phyloP scores from a whole-genome alignment of 1,140 invertebrate genomes.

The Euura saliciscinereae region DNA sequence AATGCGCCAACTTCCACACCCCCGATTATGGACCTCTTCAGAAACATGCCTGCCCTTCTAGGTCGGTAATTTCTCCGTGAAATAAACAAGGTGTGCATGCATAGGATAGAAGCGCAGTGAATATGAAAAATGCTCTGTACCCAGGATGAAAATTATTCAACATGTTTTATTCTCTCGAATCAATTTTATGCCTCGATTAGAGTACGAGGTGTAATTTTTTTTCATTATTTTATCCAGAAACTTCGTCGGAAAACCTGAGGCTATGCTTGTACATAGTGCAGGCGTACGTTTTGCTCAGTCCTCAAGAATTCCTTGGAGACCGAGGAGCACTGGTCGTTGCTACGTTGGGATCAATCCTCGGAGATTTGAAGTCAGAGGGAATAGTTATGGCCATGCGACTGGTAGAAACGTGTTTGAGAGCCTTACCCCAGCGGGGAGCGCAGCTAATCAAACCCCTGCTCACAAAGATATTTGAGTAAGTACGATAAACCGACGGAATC shows the following conservation, averaged over 20 bases:
- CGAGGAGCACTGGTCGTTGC: slow-evolving; percentile 72
- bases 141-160: too few relatives aligned
- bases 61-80: slow-evolving; percentile 61
- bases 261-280: slow-evolving; percentile 81
- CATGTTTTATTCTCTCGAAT: too few relatives aligned
- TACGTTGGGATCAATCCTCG: slow-evolving; percentile 72
- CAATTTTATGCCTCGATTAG: too few relatives aligned
- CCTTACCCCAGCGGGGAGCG: slow-evolving; percentile 67
- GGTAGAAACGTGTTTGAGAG: slow-evolving; percentile 73
- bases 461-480: slow-evolving; percentile 71
- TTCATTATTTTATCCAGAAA: slow-evolving; percentile 61
- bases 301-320: slow-evolving; percentile 78
- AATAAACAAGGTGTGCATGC: slow-evolving; percentile 6
- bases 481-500: slow-evolving; percentile 28
- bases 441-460: slow-evolving; percentile 71
- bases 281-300: slow-evolving; percentile 83
- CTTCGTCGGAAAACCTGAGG: slow-evolving; percentile 79
- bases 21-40: slow-evolving; percentile 73
- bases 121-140: too few relatives aligned
- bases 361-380: slow-evolving; percentile 82
- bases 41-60: slow-evolving; percentile 78
- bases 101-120: not conserved
- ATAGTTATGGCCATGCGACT: slow-evolving; percentile 75
- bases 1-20: slow-evolving; percentile 68
- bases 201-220: too few relatives aligned